Base-by-base conservation (phyloP, 2,888 invertebrate species). In the Iphiclides podalirius region DNA sequence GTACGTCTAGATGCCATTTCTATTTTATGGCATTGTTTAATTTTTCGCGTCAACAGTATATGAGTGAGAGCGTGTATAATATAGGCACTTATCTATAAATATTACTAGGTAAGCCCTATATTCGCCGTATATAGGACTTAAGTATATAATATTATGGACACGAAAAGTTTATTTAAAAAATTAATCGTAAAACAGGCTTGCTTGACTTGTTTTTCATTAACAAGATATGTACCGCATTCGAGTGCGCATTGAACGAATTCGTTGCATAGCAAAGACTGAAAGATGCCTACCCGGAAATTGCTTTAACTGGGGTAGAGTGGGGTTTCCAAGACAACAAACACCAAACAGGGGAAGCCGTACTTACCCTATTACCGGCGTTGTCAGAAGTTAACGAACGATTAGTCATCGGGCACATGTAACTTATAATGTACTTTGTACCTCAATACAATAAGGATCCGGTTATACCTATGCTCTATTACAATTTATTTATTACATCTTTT, bases 261-360 rank as follows among this genome's bases (percentile, higher is more conserved):
- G 52, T 55, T 56, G 54, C 55, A 50, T 50, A 31, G 45, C 17
- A 36, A 40, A 39, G 50, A 15, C 39, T 40, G 9, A 45, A 52
- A 40, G 48, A 64, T 68, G 57, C 77, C 72, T 79, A 68, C 61
- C 78, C 84, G 86, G 86, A 87, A 81, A 87, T 87, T 81, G 67
- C 66, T 64, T 67, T 54, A 64, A 67, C 60, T 66, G 59, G 64
- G 53, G 59, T 63, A 66, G 64, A 61, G 59, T 61, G 65, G 71
- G 65, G 84, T 85, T 76, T 61, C 83, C 78, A 74, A 67, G 85
- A 67, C 79, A 70, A 87, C 84, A 63, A 64, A 57, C 67, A 57
- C 68, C 58, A 75, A 86, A 86, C 84, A 83, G 58, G 75, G 79
- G 84, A 86, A 82, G 64, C 81, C 81, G 44, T 71, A 74, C 45